Conservation (phyloP, 2,888 invertebrate species). For the Melangyna quadrimaculata region DNA sequence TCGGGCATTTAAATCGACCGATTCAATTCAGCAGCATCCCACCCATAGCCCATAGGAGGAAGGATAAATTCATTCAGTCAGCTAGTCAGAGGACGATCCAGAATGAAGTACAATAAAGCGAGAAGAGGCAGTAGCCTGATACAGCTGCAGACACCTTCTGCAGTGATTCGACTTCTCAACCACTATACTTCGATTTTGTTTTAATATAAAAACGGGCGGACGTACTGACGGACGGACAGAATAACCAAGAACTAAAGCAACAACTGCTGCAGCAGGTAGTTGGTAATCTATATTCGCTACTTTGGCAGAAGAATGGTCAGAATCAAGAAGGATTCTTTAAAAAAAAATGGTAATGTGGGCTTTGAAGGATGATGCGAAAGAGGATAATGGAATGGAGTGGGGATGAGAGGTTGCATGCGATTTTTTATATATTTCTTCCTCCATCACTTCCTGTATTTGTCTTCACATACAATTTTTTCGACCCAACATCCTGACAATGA, state of each 20-base stretch:
- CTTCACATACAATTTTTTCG: conserved; percentile 35
- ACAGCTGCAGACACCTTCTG: conserved; percentile 38
- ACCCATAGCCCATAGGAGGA: conserved; percentile 22
- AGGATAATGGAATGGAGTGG: not conserved
- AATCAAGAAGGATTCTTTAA: conserved; percentile 39
- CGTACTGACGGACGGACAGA: conserved; percentile 49
- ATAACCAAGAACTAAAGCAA: conserved; percentile 10
- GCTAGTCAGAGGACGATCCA: conserved; percentile 54
- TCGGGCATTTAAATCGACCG: conserved; percentile 71
- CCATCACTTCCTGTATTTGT: conserved; percentile 48
- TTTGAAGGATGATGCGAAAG: not conserved
- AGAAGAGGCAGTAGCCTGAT: conserved; percentile 11
- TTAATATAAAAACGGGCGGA: conserved; percentile 60
- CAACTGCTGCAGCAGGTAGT: conserved; percentile 36
- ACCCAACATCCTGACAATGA: conserved; percentile 68
- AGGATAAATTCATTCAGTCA: conserved; percentile 65
- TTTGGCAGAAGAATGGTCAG: conserved; percentile 41
- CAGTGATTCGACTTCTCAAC: conserved; percentile 43
- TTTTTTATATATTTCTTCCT: conserved; percentile 25
- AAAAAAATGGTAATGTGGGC: conserved; percentile 44
- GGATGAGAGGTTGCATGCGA: not conserved
- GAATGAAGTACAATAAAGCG: not conserved
- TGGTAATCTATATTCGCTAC: conserved; percentile 1
- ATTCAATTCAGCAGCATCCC: conserved; percentile 32
- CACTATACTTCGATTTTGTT: conserved; percentile 53